Base-by-base conservation (phyloP, 2,888 invertebrate species). In the Catocala nupta region DNA sequence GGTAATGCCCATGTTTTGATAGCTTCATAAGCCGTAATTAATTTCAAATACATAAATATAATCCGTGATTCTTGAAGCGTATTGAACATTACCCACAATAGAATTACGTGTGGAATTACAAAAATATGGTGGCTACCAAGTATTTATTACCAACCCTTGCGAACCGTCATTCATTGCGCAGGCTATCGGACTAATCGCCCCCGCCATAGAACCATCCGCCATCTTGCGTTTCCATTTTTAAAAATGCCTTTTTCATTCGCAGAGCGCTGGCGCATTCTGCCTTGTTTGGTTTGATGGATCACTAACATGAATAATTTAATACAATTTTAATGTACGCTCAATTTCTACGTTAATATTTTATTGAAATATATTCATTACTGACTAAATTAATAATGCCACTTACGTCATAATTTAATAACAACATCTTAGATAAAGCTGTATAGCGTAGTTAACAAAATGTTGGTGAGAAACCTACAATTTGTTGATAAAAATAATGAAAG, bases 141-240 rank as follows among this genome's bases (percentile, higher is more conserved):
- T 44, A 58, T 47, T 63, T 44, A 58, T 47, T 63, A 65, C 59
- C 75, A 73, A 77, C 77, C 77, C 77, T 64, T 73, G 63, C 63
- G 52, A 68, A 81, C 64, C 63, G 62, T 71, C 67, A 59, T 43
- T 52, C 65, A 77, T 65, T 71, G 71, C 69, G 74, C 86, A 82
- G 89, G 87, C 81, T 78, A 77, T 85, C 84, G 80, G 67, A 84
- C 86, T 86, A 88, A 89, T 88, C 86, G 86, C 88, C 89, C 89
- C 86, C 84, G 84, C 86, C 78, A 80, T 83, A 80, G 16, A 55
- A 34, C 70, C 67, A 84, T 39, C 72, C 87, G 90, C 90, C 90
- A 90, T 90, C 75, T 90, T 90, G 87, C 48, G 81, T 84, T 88
- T 86, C 77, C 82, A 82, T 84, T 84, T 86, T 80, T 75, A 50